Percentiles rank a stretch among this genome's conserved stretches.
These are phyloP conservation scores for Taxidea taxus DNA, from an alignment of 2,113 vertebrate species.

Conservation along the genomic window DNA sequence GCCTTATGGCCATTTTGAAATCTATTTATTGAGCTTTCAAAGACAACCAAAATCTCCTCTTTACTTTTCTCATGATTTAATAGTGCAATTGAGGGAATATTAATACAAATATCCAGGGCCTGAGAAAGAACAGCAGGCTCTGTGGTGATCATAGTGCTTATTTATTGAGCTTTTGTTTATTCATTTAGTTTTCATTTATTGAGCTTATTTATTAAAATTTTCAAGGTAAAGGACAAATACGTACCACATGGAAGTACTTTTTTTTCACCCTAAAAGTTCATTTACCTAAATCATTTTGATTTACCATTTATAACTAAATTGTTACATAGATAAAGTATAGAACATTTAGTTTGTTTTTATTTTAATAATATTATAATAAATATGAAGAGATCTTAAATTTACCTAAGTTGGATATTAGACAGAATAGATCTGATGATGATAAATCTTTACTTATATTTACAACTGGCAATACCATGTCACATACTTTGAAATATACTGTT, in stretches of 20 bases:
- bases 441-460: not conserved
- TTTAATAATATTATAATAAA: not conserved
- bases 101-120: not conserved
- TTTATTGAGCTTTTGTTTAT: too few relatives aligned
- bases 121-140: too few relatives aligned
- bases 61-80: not conserved
- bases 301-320: not conserved
- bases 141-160: not conserved
- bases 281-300: not conserved
- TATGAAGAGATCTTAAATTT: not conserved
- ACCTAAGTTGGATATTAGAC: not conserved
- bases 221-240: not conserved
- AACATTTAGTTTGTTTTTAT: not conserved
- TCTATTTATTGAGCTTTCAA: not conserved
- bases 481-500: not conserved
- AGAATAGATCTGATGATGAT: not conserved
- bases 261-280: not conserved
- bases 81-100: not conserved
- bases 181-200: too few relatives aligned
- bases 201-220: not conserved
- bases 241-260: not conserved
- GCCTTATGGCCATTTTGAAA: not conserved
- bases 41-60: not conserved
- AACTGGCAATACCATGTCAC: not conserved
- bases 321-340: not conserved